Evolutionary conservation across 2,113 vertebrate genomes (phyloP).

Genomic region (Lethenteron camtschaticum): DNA sequence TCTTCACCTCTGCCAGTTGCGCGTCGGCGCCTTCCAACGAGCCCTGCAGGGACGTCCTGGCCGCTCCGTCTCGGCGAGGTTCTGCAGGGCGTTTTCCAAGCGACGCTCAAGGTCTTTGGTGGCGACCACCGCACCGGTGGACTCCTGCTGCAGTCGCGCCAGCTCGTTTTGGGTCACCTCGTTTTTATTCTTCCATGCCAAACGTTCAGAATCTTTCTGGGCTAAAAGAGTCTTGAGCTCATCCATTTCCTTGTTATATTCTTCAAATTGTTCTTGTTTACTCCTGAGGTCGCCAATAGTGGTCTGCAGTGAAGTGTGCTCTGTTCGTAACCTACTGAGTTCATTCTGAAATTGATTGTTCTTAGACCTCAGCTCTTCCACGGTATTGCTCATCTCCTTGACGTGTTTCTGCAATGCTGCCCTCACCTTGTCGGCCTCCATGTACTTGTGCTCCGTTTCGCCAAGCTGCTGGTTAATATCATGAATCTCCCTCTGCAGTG

Average conservation of each 20-base stretch:
- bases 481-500: constrained; percentile 29
- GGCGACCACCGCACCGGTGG: neutral
- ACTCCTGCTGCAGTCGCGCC: constrained; percentile 2
- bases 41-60: constrained; percentile 23
- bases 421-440: neutral
- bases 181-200: neutral
- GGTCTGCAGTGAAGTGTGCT: neutral
- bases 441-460: constrained; percentile 23
- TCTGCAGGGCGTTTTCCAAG: neutral
- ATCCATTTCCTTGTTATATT: constrained; percentile 2
- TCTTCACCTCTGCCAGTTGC: constrained; percentile 32
- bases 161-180: neutral
- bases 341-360: neutral
- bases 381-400: neutral
- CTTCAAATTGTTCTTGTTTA: neutral
- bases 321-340: neutral
- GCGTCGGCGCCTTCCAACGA: constrained; percentile 30
- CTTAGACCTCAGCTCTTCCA: neutral
- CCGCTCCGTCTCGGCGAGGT: neutral
- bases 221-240: neutral
- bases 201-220: neutral
- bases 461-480: constrained; percentile 29
- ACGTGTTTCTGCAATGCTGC: neutral
- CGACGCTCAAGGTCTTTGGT: neutral
- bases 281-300: neutral